phyloP scores from a whole-genome alignment of 2,113 vertebrate species.

The Clinocottus analis region DNA sequence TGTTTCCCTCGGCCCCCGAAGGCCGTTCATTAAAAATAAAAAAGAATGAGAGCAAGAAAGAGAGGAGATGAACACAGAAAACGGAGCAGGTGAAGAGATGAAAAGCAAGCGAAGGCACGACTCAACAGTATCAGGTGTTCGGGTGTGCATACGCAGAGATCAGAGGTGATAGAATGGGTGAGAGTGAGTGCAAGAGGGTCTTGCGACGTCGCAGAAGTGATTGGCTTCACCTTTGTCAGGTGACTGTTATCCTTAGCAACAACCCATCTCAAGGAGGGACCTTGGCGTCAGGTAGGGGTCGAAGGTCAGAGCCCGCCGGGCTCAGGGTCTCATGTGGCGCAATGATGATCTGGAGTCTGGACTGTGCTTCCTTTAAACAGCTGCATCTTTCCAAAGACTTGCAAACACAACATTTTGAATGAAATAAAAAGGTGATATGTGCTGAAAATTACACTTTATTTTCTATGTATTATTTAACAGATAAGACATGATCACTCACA shows the following conservation, averaged over 20 bases:
- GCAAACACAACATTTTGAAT: not conserved
- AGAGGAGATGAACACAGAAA: slow-evolving; percentile 39
- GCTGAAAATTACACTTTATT: not conserved
- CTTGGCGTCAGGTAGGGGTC: slow-evolving; percentile 63
- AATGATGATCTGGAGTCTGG: slow-evolving; percentile 13
- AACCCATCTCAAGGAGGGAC: slow-evolving; percentile 28
- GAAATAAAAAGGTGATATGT: not conserved
- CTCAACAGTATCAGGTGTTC: slow-evolving; percentile 79
- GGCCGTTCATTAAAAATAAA: slow-evolving; percentile 60
- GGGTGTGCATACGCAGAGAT: slow-evolving; percentile 57
- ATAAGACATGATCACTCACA: not conserved
- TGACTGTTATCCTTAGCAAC: slow-evolving; percentile 55
- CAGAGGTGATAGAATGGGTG: slow-evolving; percentile 61
- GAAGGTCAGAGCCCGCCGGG: slow-evolving; percentile 37
- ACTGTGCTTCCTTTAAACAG: not conserved
- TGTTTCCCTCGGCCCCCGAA: slow-evolving; percentile 38
- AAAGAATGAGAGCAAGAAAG: slow-evolving; percentile 31
- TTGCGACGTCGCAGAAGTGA: slow-evolving; percentile 18
- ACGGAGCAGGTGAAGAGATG: slow-evolving; percentile 62
- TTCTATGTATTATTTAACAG: not conserved
- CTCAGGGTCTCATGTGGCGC: slow-evolving; percentile 18
- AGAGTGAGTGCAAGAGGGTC: slow-evolving; percentile 31
- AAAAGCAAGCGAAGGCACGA: slow-evolving; percentile 56
- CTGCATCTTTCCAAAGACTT: not conserved
- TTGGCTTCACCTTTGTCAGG: slow-evolving; percentile 66